phyloP scores from a whole-genome alignment of 2,113 vertebrate species.

The Neogobius melanostomus region DNA sequence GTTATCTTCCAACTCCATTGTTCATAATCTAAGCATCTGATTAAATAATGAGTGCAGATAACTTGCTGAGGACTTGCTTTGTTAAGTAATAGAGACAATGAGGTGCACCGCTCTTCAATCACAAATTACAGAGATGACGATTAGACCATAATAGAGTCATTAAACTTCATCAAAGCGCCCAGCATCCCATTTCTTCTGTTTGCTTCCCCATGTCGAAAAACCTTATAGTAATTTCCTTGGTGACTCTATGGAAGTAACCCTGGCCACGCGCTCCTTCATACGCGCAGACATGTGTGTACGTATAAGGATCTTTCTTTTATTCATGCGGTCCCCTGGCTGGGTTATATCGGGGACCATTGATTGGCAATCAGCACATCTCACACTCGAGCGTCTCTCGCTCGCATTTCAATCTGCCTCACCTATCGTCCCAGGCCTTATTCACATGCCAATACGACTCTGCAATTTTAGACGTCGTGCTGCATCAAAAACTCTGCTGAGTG shows the following conservation, averaged over 20 bases:
- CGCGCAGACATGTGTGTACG: conserved; percentile 39
- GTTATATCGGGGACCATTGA: conserved; percentile 65
- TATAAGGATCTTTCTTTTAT: conserved; percentile 51
- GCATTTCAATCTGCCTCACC: conserved; percentile 52
- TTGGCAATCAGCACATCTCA: conserved; percentile 68
- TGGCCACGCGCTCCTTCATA: conserved; percentile 23
- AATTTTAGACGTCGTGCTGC: conserved; percentile 12
- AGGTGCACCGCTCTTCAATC: conserved; percentile 40
- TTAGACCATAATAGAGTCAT: conserved; percentile 58
- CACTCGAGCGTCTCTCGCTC: conserved; percentile 40
- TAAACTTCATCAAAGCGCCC: conserved; percentile 49
- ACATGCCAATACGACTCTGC: conserved; percentile 29
- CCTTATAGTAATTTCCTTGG: conserved; percentile 45
- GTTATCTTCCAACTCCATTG: neutral
- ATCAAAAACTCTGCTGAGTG: conserved; percentile 13
- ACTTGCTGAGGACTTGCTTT: conserved; percentile 21
- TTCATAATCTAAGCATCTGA: conserved; percentile 12
- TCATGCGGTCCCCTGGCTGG: conserved; percentile 49
- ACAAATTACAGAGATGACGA: conserved; percentile 40
- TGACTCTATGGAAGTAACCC: conserved; percentile 17
- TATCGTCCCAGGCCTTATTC: conserved; percentile 33
- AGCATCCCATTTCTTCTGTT: conserved; percentile 39
- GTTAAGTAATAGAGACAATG: conserved; percentile 26
- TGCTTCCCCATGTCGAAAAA: conserved; percentile 53
- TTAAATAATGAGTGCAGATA: conserved; percentile 9